Evolutionary conservation across 2,888 invertebrate genomes (phyloP).

Genomic region (Stenoptilia bipunctidactyla): DNA sequence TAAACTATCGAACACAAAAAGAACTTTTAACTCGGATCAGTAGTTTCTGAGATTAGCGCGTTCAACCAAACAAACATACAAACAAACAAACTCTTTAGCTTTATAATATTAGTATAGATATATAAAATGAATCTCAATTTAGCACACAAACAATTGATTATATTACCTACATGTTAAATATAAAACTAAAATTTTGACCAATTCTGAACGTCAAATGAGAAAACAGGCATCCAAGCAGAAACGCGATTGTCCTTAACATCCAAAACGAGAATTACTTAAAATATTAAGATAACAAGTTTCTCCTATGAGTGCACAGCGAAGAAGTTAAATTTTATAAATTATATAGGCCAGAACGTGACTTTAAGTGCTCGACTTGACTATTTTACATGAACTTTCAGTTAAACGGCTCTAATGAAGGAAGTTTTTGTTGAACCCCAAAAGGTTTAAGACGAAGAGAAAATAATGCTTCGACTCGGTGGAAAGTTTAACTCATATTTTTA

Average conservation of each 20-base stretch:
- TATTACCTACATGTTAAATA: no score
- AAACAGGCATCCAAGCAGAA: no score
- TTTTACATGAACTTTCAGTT: constrained; percentile 49
- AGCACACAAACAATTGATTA: no score
- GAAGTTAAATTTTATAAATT: constrained; percentile 17
- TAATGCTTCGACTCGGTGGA: neutral
- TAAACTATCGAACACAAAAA: no score
- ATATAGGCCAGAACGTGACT: constrained; percentile 38
- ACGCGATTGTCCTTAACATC: neutral
- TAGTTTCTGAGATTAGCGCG: no score
- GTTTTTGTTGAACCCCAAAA: constrained; percentile 37
- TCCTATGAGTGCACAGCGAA: neutral
- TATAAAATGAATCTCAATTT: no score
- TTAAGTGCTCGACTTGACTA: constrained; percentile 42
- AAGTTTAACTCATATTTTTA: neutral
- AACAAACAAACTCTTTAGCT: no score
- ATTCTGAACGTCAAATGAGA: no score
- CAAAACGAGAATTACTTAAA: neutral
- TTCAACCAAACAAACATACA: no score
- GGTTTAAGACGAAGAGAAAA: constrained; percentile 52
- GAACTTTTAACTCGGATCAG: no score
- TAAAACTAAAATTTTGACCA: no score
- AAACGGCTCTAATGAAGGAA: constrained; percentile 49
- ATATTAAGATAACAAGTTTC: neutral
- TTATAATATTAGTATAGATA: no score